Evolutionary conservation across 2,797 vertebrate genomes (phyloP).

Genomic region (Chelmon rostratus): DNA sequence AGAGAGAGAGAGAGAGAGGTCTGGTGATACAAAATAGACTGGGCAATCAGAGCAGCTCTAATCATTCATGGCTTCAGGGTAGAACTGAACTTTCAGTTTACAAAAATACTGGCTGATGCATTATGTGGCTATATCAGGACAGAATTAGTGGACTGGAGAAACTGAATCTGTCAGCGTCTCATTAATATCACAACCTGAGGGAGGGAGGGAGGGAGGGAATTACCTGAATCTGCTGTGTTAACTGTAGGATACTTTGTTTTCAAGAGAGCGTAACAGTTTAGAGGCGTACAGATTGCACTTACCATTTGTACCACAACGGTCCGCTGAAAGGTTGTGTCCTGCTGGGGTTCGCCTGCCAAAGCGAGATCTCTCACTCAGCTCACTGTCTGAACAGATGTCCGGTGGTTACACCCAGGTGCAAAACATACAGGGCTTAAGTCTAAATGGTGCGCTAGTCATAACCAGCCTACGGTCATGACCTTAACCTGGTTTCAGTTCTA

Average conservation of each 20-base stretch:
- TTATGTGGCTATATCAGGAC: not conserved
- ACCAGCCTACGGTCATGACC: too few relatives aligned
- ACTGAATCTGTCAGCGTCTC: not conserved
- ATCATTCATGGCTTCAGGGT: not conserved
- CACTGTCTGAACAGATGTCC: too few relatives aligned
- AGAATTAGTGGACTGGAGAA: not conserved
- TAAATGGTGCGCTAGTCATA: too few relatives aligned
- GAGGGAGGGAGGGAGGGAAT: not conserved
- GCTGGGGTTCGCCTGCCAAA: too few relatives aligned
- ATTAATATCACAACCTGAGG: not conserved
- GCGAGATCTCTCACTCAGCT: too few relatives aligned
- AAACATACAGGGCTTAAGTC: too few relatives aligned
- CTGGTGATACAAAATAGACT: not conserved
- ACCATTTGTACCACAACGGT: not conserved
- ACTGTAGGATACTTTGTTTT: not conserved
- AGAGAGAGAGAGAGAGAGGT: not conserved
- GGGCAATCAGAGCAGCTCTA: not conserved
- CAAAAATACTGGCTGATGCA: not conserved
- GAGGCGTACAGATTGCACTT: not conserved
- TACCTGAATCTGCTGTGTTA: not conserved
- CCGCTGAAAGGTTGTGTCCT: too few relatives aligned
- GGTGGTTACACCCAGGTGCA: too few relatives aligned
- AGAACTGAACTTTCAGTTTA: not conserved
- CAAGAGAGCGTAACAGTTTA: too few relatives aligned
- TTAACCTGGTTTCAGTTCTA: too few relatives aligned